Evolutionary conservation across 2,888 invertebrate species (phyloP), one percentile per base, ranked within the genome.

Genomic region (Erynnis tages): DNA sequence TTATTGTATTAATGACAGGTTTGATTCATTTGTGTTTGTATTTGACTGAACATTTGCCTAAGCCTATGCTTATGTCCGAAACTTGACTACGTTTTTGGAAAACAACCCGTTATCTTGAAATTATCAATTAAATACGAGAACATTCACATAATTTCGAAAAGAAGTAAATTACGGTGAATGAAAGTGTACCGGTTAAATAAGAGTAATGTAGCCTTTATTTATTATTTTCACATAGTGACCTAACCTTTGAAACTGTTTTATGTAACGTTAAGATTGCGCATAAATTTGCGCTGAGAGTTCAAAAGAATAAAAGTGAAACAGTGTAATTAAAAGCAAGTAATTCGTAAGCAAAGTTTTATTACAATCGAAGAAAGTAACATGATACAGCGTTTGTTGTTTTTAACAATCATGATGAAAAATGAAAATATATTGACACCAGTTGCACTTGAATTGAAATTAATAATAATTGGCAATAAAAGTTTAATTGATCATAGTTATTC

Each of bases 181-280:
- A 40, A 49, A 49, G 48, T 49, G 25, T 32, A 48, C 38, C 40
- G 48, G 48, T 49, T 49, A 49, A 49, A 49, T 49, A 49, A 49
- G 32, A 49, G 32, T 32, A 49, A 49, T 32, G 40, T 14, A 40
- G 48, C 25, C 48, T 49, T 49, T 49, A 49, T 49, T 49, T 49
- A 40, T 47, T 16, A 49, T 49, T 49, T 49, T 49, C 32, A 41
- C 41, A 49, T 27, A 49, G 34, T 49, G 49, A 49, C 49, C 41
- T 49, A 49, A 49, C 49, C 49, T 49, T 49, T 49, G 49, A 49
- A 38, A 49, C 23, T 17, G 32, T 25, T 49, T 49, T 49, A 41
- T 49, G 25, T 49, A 49, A 49, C 34, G 34, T 13, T 32, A 41
- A 40, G 10, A 41, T 48, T 48, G 40, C 48, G 40, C 40, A 48